A percentile compares a stretch with the other conserved stretches of the same genome.
These are phyloP conservation scores for Zaprionus ghesquierei DNA, from an alignment of 1,140 invertebrate genomes.

Conservation along the genomic window DNA sequence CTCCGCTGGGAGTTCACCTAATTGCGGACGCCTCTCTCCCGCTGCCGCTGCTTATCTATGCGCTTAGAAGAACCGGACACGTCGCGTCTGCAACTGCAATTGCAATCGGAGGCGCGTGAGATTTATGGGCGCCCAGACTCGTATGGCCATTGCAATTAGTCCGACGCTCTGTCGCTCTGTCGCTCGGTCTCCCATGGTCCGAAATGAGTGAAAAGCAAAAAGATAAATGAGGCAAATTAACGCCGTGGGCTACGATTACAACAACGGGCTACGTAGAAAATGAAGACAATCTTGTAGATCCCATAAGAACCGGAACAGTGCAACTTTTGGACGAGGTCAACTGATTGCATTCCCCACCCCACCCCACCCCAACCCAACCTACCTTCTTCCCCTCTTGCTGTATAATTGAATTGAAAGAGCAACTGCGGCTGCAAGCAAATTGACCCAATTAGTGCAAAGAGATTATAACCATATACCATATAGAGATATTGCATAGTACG, in stretches of 20 bases:
- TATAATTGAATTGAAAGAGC: not conserved
- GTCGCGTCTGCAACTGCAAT: not conserved
- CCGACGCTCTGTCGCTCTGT: not conserved
- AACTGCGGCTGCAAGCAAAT: not conserved
- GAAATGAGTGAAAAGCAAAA: conserved; percentile 36
- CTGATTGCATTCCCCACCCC: not conserved
- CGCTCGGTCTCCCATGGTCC: not conserved
- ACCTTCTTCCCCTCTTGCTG: no score
- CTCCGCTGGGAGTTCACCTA: conserved; percentile 19
- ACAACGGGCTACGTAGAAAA: not conserved
- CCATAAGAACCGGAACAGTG: conserved; percentile 3
- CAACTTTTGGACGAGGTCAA: conserved; percentile 1
- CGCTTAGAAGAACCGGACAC: conserved; percentile 34
- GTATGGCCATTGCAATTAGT: conserved; percentile 10
- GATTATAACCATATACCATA: not conserved
- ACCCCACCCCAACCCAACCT: no score
- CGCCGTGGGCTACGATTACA: conserved; percentile 20
- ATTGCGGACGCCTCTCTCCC: conserved; percentile 20
- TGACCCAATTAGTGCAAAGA: not conserved
- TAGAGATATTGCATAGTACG: not conserved
- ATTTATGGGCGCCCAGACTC: conserved; percentile 55
- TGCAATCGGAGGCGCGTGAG: conserved; percentile 72
- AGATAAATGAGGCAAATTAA: conserved; percentile 72
- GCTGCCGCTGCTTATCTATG: conserved; percentile 33
- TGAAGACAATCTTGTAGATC: not conserved